A percentile compares a stretch with the other conserved stretches of the same genome.
phyloP scores from a whole-genome alignment of 2,113 vertebrate species.

The Columbina picui region DNA sequence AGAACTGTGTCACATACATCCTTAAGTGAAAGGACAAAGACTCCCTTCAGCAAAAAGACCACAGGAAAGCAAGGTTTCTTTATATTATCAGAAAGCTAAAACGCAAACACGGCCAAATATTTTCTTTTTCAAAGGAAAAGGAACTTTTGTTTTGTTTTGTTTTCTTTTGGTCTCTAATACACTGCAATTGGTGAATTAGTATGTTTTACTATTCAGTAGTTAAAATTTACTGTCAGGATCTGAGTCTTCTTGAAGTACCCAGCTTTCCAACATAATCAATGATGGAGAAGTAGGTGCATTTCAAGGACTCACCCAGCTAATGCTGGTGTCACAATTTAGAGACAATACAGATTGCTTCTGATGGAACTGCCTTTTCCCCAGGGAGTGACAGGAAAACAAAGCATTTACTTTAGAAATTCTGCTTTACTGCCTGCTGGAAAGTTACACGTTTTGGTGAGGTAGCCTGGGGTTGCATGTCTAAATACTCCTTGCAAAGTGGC shows the following conservation, averaged over 20 bases:
- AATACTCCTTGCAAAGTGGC: background rate
- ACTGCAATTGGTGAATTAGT: background rate
- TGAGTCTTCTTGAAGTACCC: background rate
- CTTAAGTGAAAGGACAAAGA: background rate
- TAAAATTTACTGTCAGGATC: background rate
- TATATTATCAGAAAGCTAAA: background rate
- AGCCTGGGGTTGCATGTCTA: background rate
- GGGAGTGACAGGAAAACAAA: background rate
- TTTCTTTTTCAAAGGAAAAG: background rate
- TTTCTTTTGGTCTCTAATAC: background rate
- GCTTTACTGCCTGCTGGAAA: background rate
- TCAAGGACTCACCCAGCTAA: background rate
- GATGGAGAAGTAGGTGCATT: background rate
- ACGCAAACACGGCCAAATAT: background rate
- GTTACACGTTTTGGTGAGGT: fast-evolving
- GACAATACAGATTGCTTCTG: background rate
- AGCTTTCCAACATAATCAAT: background rate
- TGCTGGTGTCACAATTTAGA: background rate
- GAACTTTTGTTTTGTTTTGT: background rate
- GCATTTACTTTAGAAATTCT: background rate
- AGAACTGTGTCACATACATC: background rate
- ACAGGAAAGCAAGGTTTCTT: background rate
- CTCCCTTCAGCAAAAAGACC: background rate
- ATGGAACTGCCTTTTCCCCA: background rate
- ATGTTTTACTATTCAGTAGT: fast-evolving